Evolutionary conservation across 2,113 vertebrate genomes (phyloP).

Genomic region (Crotalus viridis): DNA sequence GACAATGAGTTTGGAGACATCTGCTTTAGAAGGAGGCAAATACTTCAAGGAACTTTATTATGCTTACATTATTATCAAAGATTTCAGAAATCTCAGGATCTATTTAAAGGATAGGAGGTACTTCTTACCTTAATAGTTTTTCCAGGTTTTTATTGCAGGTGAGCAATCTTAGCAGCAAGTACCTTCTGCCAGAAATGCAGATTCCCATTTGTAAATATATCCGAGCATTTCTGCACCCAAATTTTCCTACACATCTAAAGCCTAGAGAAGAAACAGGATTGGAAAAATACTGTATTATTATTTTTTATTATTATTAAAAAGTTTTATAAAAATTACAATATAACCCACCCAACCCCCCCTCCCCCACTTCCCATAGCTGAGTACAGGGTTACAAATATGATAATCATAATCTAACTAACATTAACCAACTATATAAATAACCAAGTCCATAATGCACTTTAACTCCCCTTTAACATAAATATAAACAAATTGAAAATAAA

Average conservation of each 20-base stretch:
- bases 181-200: slow-evolving; percentile 65
- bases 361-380: no score
- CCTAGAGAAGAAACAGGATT: slow-evolving; percentile 63
- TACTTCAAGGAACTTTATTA: neutral
- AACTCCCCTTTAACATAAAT: no score
- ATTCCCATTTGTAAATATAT: slow-evolving; percentile 65
- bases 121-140: slow-evolving; percentile 75
- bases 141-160: slow-evolving; percentile 68
- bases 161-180: slow-evolving; percentile 70
- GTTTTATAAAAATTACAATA: no score
- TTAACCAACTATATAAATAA: no score
- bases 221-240: slow-evolving; percentile 68
- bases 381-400: no score
- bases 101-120: slow-evolving; percentile 54
- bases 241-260: slow-evolving; percentile 56
- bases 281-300: slow-evolving; percentile 57
- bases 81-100: slow-evolving; percentile 46
- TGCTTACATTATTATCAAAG: slow-evolving; percentile 15
- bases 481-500: no score
- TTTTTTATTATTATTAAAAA: neutral
- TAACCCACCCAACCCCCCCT: no score
- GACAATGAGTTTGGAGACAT: neutral
- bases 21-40: neutral
- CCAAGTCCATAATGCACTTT: no score
- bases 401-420: no score